A percentile compares a stretch with the other conserved stretches of the same genome.
phyloP scores from a whole-genome alignment of 2,797 vertebrate species.

The Falco berigora region DNA sequence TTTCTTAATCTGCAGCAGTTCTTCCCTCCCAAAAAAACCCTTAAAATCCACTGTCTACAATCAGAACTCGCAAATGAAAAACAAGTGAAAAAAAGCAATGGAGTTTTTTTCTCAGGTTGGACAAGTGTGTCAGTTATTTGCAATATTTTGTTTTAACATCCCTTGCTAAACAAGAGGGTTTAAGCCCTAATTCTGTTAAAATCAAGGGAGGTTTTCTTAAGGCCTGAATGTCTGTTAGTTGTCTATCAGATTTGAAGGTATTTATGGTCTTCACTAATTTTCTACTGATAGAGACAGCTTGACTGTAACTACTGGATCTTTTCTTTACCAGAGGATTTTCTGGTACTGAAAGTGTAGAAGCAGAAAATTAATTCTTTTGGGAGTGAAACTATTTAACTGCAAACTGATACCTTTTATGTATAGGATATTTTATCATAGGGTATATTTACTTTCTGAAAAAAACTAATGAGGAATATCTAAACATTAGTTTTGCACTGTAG shows the following conservation, averaged over 20 bases:
- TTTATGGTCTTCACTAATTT: background rate
- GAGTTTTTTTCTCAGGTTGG: background rate
- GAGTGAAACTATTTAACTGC: background rate
- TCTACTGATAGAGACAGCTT: background rate
- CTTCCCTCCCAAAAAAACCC: background rate
- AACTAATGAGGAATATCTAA: background rate
- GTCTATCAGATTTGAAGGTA: background rate
- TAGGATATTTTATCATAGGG: background rate
- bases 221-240: background rate
- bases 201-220: background rate
- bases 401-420: background rate
- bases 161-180: background rate
- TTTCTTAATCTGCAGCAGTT: background rate
- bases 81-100: background rate
- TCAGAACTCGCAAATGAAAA: background rate
- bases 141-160: background rate
- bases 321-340: background rate
- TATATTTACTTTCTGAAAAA: background rate
- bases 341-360: background rate
- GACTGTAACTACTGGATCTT: background rate
- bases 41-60: background rate
- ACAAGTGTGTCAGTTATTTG: background rate
- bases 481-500: background rate
- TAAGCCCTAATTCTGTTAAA: background rate
- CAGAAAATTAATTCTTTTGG: background rate